Conservation (phyloP, 2,113 vertebrate genomes). For the Cavia porcellus region DNA sequence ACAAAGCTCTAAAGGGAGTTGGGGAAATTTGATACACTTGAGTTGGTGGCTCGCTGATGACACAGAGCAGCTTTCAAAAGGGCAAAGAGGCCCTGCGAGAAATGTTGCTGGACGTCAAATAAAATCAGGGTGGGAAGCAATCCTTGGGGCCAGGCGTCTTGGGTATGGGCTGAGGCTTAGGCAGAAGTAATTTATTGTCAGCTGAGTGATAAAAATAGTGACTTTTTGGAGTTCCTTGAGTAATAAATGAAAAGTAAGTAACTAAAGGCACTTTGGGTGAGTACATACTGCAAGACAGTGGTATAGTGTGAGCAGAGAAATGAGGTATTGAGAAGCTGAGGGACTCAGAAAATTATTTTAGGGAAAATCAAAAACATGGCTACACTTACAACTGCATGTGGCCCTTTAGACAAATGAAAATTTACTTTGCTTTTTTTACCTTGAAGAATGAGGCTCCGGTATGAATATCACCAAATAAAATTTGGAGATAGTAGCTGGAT, state of each 20-base stretch:
- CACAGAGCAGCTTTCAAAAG: background rate
- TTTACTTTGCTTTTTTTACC: background rate
- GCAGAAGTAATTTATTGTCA: background rate
- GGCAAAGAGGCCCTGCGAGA: background rate
- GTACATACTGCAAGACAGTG: background rate
- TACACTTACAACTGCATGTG: background rate
- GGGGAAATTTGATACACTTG: background rate
- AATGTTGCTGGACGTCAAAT: background rate
- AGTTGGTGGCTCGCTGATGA: background rate
- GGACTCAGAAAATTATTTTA: background rate
- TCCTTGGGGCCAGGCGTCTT: background rate
- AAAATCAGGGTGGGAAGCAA: background rate
- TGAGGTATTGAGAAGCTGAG: background rate
- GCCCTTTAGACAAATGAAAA: background rate
- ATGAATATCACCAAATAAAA: background rate
- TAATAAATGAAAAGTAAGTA: background rate
- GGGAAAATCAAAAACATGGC: background rate
- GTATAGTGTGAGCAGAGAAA: background rate
- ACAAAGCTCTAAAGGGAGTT: background rate
- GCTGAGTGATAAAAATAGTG: too few species aligned
- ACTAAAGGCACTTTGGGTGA: background rate
- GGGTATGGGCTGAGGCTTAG: too few species aligned
- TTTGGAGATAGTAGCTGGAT: background rate
- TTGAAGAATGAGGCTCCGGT: background rate
- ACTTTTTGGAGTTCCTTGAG: background rate